These are phyloP conservation scores for Hydrolagus colliei DNA, from an alignment of 2,797 vertebrate genomes.

Conservation along the genomic window DNA sequence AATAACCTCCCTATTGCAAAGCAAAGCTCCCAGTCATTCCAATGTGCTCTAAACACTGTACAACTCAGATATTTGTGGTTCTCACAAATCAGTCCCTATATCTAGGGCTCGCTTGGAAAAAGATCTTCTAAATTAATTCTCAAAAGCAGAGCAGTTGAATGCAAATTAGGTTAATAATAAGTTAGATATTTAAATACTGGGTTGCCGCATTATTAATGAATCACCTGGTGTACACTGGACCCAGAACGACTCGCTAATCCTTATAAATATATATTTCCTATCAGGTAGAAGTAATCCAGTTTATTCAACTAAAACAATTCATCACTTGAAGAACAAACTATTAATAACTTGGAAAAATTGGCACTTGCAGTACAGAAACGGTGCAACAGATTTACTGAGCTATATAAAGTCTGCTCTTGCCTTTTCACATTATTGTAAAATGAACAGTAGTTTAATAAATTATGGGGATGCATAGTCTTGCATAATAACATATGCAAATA, in stretches of 20 bases:
- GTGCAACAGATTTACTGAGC: background rate
- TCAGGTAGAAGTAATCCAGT: background rate
- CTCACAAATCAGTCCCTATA: background rate
- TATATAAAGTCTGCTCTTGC: constrained; percentile 7
- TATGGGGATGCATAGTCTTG: background rate
- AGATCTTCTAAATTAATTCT: background rate
- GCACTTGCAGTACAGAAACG: constrained; percentile 4
- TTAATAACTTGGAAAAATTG: background rate
- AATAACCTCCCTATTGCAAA: too few species aligned
- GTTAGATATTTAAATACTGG: constrained; percentile 15
- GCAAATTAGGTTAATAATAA: background rate
- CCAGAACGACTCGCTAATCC: background rate
- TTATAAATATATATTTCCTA: background rate
- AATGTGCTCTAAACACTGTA: too few species aligned
- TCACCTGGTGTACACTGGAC: background rate
- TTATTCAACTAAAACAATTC: background rate
- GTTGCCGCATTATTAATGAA: constrained; percentile 4
- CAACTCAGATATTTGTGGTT: too few species aligned
- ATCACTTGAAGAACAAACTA: background rate
- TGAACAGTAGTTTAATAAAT: constrained; percentile 20
- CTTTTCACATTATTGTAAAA: constrained; percentile 21
- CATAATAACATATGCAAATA: constrained; percentile 17
- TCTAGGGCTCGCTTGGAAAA: background rate
- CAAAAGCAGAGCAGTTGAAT: background rate
- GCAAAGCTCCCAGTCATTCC: too few species aligned